Conservation (phyloP, 37 sponge, comb jelly and placozoan species). For the Ianthella basta region DNA sequence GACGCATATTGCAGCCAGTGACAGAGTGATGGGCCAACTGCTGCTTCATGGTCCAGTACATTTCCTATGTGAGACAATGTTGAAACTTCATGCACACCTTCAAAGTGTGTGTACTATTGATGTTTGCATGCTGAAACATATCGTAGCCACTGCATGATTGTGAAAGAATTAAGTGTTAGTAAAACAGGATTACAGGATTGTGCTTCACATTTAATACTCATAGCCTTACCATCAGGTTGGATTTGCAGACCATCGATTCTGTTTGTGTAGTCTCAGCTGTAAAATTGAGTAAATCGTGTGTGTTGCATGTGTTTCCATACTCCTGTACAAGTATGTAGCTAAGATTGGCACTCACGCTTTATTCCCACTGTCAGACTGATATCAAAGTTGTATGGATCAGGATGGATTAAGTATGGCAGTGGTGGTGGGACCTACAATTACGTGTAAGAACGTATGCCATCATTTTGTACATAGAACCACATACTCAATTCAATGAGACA, state of each 20-base stretch:
- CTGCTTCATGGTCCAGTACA: slow-evolving; percentile 96
- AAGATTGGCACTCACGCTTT: slow-evolving; percentile 63
- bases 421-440: slow-evolving; percentile 69
- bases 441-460: neutral
- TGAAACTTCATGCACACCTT: too few relatives aligned
- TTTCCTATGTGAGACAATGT: slow-evolving; percentile 55
- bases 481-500: too few relatives aligned
- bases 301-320: too few relatives aligned
- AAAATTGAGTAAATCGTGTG: neutral
- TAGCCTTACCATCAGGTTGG: slow-evolving; percentile 73
- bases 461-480: neutral
- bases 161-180: too few relatives aligned
- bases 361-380: slow-evolving; percentile 84
- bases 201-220: too few relatives aligned
- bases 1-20: slow-evolving; percentile 94
- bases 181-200: too few relatives aligned
- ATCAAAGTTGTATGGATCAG: slow-evolving; percentile 89
- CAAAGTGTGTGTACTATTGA: too few relatives aligned
- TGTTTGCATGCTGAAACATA: too few relatives aligned
- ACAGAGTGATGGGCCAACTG: slow-evolving; percentile 94
- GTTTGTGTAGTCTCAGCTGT: slow-evolving; percentile 51
- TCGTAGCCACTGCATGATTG: too few relatives aligned
- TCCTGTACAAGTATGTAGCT: too few relatives aligned
- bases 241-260: slow-evolving; percentile 41
- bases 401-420: slow-evolving; percentile 86